These are phyloP conservation scores for Colistium nudipinnis DNA, from an alignment of 2,113 vertebrate species.

Conservation along the genomic window DNA sequence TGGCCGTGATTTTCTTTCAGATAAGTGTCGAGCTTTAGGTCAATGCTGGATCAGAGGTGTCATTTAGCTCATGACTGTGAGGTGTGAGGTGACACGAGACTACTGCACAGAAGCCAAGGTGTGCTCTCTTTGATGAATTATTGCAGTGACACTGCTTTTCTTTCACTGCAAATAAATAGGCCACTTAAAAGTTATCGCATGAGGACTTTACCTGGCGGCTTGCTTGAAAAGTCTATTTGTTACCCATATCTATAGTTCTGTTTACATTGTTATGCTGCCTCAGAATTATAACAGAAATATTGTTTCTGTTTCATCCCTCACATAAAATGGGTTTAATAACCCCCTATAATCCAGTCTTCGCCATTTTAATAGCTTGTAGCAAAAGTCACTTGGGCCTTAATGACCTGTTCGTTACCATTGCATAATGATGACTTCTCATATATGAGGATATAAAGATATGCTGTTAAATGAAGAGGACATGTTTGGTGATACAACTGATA, in stretches of 20 bases:
- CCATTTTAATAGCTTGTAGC: no score
- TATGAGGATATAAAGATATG: not conserved
- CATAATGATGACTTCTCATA: not conserved
- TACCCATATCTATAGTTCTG: not conserved
- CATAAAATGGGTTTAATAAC: no score
- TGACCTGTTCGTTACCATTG: no score
- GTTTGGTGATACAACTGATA: no score
- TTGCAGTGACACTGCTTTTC: not conserved
- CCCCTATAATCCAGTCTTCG: no score
- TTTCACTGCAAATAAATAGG: not conserved
- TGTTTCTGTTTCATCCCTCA: no score
- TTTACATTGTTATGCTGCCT: no score
- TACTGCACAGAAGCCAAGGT: not conserved
- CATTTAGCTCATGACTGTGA: not conserved
- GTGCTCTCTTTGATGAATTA: not conserved
- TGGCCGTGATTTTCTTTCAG: not conserved
- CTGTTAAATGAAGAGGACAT: not conserved
- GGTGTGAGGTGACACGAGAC: not conserved
- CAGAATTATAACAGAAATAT: no score
- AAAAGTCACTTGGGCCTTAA: no score
- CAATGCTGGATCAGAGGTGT: not conserved
- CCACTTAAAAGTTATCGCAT: not conserved
- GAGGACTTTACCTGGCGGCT: not conserved
- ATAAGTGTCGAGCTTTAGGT: not conserved
- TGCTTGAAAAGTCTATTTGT: not conserved